Evolutionary conservation across 2,888 invertebrate species (phyloP).

Genomic region (Lepeophtheirus nordmannii): DNA sequence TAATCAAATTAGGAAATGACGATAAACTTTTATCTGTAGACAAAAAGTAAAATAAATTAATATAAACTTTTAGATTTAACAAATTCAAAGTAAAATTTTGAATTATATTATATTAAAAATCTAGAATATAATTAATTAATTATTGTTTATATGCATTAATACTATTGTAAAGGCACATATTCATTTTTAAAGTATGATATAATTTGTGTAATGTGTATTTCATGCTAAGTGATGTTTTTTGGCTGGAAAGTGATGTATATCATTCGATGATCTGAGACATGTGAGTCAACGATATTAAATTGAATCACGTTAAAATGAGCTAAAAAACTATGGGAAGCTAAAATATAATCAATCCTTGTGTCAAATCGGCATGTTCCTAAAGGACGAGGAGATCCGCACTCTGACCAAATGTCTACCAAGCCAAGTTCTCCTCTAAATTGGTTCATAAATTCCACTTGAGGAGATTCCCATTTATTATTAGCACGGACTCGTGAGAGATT

Average conservation of each 20-base stretch:
- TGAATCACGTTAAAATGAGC: neutral
- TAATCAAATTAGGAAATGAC: no score
- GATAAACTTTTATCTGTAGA: no score
- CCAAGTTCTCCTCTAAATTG: neutral
- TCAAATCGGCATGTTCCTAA: constrained; percentile 10
- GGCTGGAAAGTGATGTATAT: neutral
- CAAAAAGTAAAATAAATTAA: no score
- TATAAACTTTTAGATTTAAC: no score
- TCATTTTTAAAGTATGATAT: no score
- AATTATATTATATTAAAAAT: no score
- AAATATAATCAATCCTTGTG: constrained; percentile 10
- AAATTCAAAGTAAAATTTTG: no score
- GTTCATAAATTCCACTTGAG: constrained; percentile 8
- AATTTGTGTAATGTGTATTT: no score
- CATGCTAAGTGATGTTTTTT: no score
- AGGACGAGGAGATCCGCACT: neutral
- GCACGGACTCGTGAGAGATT: neutral
- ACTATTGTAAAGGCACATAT: no score
- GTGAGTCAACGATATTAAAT: neutral
- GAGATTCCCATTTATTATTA: constrained; percentile 12
- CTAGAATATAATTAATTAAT: no score
- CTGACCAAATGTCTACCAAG: neutral
- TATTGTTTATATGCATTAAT: no score
- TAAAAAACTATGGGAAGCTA: neutral
- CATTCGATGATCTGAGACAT: neutral